phyloP scores from a whole-genome alignment of 2,797 vertebrate genomes.

The Poeciliopsis presidionis region DNA sequence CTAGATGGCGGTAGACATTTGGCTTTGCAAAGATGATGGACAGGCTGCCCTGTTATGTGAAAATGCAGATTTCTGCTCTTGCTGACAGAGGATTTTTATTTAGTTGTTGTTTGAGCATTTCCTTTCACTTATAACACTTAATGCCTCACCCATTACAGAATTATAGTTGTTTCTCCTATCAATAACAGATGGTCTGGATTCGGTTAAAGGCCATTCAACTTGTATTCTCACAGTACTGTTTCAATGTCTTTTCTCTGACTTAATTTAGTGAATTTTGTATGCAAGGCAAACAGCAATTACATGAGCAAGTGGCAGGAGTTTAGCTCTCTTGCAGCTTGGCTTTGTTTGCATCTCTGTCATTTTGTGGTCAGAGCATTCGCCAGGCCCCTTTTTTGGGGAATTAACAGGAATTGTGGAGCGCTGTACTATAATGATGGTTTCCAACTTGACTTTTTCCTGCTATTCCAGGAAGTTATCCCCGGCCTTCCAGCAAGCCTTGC shows the following conservation, averaged over 20 bases:
- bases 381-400: constrained; percentile 18
- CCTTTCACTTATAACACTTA: not conserved
- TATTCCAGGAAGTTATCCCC: constrained; percentile 88
- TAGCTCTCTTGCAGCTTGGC: constrained; percentile 25
- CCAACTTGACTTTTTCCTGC: constrained; percentile 42
- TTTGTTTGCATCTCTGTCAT: constrained; percentile 23
- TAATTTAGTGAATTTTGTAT: not conserved
- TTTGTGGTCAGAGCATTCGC: constrained; percentile 34
- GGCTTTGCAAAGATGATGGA: not conserved
- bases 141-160: not conserved
- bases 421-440: constrained; percentile 31
- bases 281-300: constrained; percentile 4
- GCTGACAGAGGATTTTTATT: constrained; percentile 14
- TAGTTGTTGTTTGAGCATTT: not conserved
- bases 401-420: constrained; percentile 34
- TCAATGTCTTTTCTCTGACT: not conserved
- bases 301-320: constrained; percentile 25
- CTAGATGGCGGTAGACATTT: constrained; percentile 62
- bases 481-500: constrained; percentile 95
- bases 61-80: constrained; percentile 1
- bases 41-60: constrained; percentile 13
- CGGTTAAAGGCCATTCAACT: not conserved
- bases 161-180: not conserved
- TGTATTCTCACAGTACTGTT: not conserved
- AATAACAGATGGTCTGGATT: not conserved